Percentiles rank a stretch among this genome's conserved stretches.
Conservation (phyloP, 1,140 invertebrate species). For the Gryon sp. region DNA sequence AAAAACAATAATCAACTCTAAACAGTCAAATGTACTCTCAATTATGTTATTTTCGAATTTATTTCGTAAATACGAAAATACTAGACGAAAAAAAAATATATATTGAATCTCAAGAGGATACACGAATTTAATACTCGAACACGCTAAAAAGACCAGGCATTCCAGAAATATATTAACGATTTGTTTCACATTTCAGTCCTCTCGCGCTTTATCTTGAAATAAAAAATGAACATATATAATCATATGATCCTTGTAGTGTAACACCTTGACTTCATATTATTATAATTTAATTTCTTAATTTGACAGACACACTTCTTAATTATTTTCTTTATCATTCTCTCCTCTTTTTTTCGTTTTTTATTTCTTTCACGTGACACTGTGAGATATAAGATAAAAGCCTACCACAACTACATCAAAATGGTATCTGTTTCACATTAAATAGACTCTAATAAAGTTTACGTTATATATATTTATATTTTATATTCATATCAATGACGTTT, state of each 20-base stretch:
- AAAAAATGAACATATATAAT: conserved; percentile 38
- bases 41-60: background rate
- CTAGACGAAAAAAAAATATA: conserved; percentile 5
- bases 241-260: background rate
- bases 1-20: conserved; percentile 30
- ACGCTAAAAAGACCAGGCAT: conserved; percentile 52
- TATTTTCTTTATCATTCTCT: conserved; percentile 8
- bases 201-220: conserved; percentile 29
- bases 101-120: conserved; percentile 44
- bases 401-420: conserved; percentile 64
- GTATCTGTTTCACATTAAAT: conserved; percentile 65
- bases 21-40: conserved; percentile 23
- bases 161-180: conserved; percentile 61
- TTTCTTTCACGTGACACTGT: conserved; percentile 54
- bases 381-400: conserved; percentile 64
- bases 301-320: no score
- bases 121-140: conserved; percentile 56
- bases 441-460: conserved; percentile 63
- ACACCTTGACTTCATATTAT: background rate
- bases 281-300: background rate
- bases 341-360: conserved; percentile 4
- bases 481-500: conserved; percentile 61
- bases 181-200: conserved; percentile 42
- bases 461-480: conserved; percentile 54
- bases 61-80: background rate